A percentile compares a stretch with the other conserved stretches of the same genome.
These are phyloP conservation scores for Mythimna albipuncta DNA, from an alignment of 2,888 invertebrate species.

Conservation along the genomic window DNA sequence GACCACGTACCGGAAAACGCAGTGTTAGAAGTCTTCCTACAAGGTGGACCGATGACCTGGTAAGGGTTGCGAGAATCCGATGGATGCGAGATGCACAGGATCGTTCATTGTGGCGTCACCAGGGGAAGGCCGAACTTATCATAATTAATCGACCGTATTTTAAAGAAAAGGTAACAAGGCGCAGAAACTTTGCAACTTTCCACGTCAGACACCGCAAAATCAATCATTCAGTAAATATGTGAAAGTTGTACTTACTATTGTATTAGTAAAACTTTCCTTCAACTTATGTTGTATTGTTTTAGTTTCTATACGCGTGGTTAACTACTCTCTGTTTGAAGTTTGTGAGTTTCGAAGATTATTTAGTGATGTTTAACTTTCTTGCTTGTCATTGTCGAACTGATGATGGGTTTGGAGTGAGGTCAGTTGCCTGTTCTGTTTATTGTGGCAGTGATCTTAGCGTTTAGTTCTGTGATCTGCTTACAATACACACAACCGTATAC, in stretches of 20 bases:
- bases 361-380: constrained; percentile 1
- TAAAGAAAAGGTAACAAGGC: constrained; percentile 1
- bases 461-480: too few species aligned
- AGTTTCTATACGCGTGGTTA: constrained; percentile 27
- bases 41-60: too few species aligned
- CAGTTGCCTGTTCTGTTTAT: too few species aligned
- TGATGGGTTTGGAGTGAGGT: neutral
- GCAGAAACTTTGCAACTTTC: constrained; percentile 17
- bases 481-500: too few species aligned
- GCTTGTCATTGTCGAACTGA: constrained; percentile 8
- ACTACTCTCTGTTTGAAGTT: constrained; percentile 27
- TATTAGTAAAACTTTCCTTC: constrained; percentile 16
- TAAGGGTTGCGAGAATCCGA: too few species aligned
- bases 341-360: constrained; percentile 12
- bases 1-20: too few species aligned
- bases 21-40: too few species aligned
- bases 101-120: too few species aligned
- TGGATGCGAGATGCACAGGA: too few species aligned
- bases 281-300: constrained; percentile 19
- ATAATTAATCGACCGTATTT: neutral
- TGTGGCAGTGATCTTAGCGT: too few species aligned
- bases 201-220: constrained; percentile 17
- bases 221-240: constrained; percentile 10
- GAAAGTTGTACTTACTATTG: constrained; percentile 25
- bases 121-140: neutral